Evolutionary conservation across 2,113 vertebrate genomes (phyloP), one percentile per base, ranked within the genome.

Genomic region (Galeopterus variegatus): DNA sequence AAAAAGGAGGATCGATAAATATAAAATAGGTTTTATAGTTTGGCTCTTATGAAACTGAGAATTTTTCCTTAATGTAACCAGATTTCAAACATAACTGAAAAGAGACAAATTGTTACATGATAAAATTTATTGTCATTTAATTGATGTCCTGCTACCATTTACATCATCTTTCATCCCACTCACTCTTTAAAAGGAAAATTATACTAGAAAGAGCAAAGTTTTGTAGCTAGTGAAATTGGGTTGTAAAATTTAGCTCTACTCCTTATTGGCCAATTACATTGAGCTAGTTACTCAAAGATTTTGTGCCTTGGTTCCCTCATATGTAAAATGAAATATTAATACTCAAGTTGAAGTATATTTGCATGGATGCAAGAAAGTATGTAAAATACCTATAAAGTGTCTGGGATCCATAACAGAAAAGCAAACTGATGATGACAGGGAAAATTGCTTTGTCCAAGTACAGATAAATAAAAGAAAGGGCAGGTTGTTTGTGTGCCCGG

Each of bases 381-480:
- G 19, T 69, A 70, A 88, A 80, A 15, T 56, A 48, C 76, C 48
- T 58, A 69, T 28, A 56, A 94, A 97, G 36, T 94, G 69, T 12
- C 52, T 65, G 94, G 79, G 84, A 96, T 77, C 96, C 50, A 17
- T 69, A 90, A 84, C 76, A 96, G 85, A 73, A 86, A 92, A 60
- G 26, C 26, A 69, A 96, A 96, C 94, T 80, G 52, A 94, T 24
- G 50, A 94, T 93, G 89, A 94, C 81, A 89, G 75, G 80, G 69
- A 45, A 91, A 89, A 96, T 85, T 60, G 73, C 77, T 79, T 87
- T 97, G 94, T 97, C 93, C 89, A 60, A 91, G 52, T 65, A 13
- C 91, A 93, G 92, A 94, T 92, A 95, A 93, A 92, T 87, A 96
- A 80, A 96, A 96, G 87, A 87, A 95, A 94, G 79, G 41, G 33